Conservation (phyloP, 2,888 invertebrate species). For the Eurois occulta region DNA sequence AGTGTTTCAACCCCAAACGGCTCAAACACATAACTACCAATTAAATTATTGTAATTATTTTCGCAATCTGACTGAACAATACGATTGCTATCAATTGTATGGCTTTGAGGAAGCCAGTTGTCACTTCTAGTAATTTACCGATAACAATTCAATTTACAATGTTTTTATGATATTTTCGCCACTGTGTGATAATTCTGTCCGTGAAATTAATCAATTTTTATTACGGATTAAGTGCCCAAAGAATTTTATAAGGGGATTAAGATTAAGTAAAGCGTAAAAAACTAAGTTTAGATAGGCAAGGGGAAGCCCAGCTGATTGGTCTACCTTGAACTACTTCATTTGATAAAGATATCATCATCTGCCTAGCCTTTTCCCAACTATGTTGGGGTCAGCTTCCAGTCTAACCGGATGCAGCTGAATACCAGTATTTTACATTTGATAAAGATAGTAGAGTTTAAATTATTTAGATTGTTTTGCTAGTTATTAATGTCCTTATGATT, state of each 20-base stretch:
- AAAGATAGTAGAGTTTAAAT: neutral
- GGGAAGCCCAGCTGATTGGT: neutral
- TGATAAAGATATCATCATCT: conserved; percentile 7
- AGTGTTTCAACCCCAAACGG: too few relatives aligned
- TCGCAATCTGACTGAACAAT: neutral
- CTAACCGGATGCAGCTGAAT: too few relatives aligned
- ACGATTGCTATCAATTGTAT: neutral
- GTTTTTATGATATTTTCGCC: neutral
- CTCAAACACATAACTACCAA: too few relatives aligned
- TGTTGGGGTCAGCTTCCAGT: too few relatives aligned
- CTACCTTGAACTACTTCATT: neutral
- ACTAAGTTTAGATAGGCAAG: neutral
- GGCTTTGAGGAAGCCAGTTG: neutral
- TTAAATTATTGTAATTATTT: too few relatives aligned
- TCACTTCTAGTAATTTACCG: neutral
- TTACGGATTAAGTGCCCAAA: neutral
- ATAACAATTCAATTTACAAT: neutral
- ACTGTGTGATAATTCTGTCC: neutral
- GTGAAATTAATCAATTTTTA: neutral
- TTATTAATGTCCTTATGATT: neutral
- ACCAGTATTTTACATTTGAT: too few relatives aligned
- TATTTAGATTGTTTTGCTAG: neutral
- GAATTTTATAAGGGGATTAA: neutral
- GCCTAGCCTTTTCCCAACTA: too few relatives aligned
- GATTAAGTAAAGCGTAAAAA: conserved; percentile 4